Evolutionary conservation across 2,888 invertebrate genomes (phyloP), one percentile per base, ranked within the genome.

Genomic region (Agrochola lota): DNA sequence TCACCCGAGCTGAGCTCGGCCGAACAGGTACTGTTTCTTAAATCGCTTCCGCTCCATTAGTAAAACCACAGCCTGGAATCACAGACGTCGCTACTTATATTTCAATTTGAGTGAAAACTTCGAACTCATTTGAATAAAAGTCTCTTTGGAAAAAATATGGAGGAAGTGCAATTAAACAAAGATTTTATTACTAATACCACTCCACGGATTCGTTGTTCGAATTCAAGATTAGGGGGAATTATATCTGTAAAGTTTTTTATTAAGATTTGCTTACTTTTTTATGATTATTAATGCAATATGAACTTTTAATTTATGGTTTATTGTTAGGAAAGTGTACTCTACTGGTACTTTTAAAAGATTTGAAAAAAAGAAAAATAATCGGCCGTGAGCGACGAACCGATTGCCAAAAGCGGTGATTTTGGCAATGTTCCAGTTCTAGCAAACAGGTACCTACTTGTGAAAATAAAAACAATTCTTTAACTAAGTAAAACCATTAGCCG

Each of bases 61-160:
- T 60, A 20, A 66, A 23, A 12, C 74, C 85, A 20, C 74, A 4
- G 20, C 69, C 74, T 57, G 23, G 63, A 76, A 71, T 74, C 80
- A 75, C 84, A 88, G 86, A 80, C 83, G 80, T 75, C 80, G 78
- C 78, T 82, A 78, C 78, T 82, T 82, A 80, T 80, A 76, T 81
- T 86, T 72, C 83, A 78, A 88, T 89, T 86, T 87, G 72, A 68
- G 49, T 63, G 68, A 74, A 86, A 90, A 85, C 88, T 85, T 78
- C 77, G 46, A 79, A 85, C 73, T 84, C 80, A 90, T 91, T 90
- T 90, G 83, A 91, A 91, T 90, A 88, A 86, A 86, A 86, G 74
- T 81, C 78, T 49, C 73, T 71, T 79, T 59, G n/a, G 15, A 81
- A 84, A 87, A 87, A 87, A 81, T 46, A 76, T 68, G 35, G 59